phyloP scores from a whole-genome alignment of 1,140 invertebrate species.

The Saxidomus purpurata region DNA sequence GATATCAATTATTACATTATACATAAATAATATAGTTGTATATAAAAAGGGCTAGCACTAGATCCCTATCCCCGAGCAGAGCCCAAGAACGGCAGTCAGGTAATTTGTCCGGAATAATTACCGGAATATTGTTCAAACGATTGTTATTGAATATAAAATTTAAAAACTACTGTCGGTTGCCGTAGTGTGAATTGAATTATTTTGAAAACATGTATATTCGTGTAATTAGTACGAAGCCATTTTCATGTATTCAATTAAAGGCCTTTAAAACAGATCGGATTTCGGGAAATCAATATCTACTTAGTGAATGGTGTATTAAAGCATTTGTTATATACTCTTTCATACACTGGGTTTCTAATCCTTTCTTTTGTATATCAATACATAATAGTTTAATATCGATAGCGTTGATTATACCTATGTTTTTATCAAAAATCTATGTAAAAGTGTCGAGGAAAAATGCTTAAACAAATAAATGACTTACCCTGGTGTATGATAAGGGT shows the following conservation, averaged over 20 bases:
- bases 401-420: not conserved
- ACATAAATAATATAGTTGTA: too few species aligned
- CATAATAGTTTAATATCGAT: constrained; percentile 20
- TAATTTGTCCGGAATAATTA: too few species aligned
- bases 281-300: not conserved
- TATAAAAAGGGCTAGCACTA: too few species aligned
- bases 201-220: too few species aligned
- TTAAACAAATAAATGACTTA: constrained; percentile 70
- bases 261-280: not conserved
- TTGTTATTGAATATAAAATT: too few species aligned
- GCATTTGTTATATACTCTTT: constrained; percentile 14
- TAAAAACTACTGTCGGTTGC: too few species aligned
- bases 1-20: too few species aligned
- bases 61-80: too few species aligned
- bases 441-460: not conserved
- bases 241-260: constrained; percentile 18
- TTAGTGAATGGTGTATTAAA: constrained; percentile 1
- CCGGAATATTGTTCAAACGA: too few species aligned
- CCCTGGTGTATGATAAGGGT: constrained; percentile 82
- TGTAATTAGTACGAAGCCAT: too few species aligned
- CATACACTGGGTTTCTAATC: constrained; percentile 7
- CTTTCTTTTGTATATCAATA: constrained; percentile 1
- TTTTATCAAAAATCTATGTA: constrained; percentile 8
- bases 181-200: too few species aligned
- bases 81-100: too few species aligned